Base-by-base conservation (phyloP, 1,140 invertebrate genomes). In the Drosophila bifasciata region DNA sequence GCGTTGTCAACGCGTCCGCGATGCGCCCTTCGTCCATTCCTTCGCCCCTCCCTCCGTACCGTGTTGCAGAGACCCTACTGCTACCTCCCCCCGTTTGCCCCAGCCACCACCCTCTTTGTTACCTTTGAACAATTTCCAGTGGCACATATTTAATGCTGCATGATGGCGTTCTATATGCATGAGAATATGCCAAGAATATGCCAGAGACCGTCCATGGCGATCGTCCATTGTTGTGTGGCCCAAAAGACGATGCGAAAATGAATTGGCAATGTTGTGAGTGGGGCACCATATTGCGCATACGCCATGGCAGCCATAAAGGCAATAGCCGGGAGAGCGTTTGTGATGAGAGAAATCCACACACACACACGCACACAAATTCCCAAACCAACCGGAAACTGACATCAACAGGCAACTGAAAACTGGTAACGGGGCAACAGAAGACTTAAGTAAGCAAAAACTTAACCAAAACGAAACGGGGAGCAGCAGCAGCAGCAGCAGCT, bases 221-320 rank as follows among this genome's bases (percentile, higher is more conserved):
- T 57, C 69, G 62, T 60, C 71, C 62, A 85, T 73, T 76, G 66
- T 75, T 83, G 63, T 69, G 46, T 69, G 46, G 55, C 52, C 60
- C 40, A 53, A 61, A 57, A 79, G 76, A 66, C 52, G 66, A 83
- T 64, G 74, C 83, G 79, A 69, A 78, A 83, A 83, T 81, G 83
- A 88, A 86, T 86, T 81, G 77, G 53, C 43, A 44, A 51, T 70
- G 46, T 61, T 58, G 44, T 44, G 63, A 61, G 44, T 28, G 57
- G 39, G 32, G 69, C 32, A 81, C 68, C 62, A 77, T 77, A 80
- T 80, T 85, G 81, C 67, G 41, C 76, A 86, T 80, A 85, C 71
- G 72, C 81, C 68, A 57, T 16, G 16, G 21, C 39, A 59, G 49
- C 81, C 69, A 74, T 86, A 86, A 70, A 80, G 70, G 64, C 69